Base-by-base conservation (phyloP, 1,140 invertebrate genomes). In the Latrodectus geometricus region DNA sequence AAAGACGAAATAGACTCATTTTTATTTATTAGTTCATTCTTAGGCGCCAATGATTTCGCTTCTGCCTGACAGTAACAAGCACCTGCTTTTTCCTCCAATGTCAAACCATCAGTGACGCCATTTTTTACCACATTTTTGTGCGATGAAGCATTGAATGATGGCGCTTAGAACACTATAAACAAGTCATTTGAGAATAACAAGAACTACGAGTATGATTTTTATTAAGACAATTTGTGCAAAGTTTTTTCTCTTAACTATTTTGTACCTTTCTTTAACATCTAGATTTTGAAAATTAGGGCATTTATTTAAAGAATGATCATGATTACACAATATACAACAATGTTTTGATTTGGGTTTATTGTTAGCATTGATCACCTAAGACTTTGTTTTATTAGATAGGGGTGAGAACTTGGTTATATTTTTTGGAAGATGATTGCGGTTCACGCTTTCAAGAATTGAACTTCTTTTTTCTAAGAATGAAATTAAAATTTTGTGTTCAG, bases 211-310 rank as follows among this genome's bases (percentile, higher is more conserved):
- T n/a, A n/a, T n/a, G n/a, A n/a, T n/a, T n/a, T n/a, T n/a, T n/a
- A n/a, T n/a, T n/a, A n/a, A n/a, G n/a, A n/a, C n/a, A n/a, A n/a
- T n/a, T n/a, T n/a, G n/a, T n/a, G n/a, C n/a, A n/a, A n/a, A n/a
- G n/a, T n/a, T n/a, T 69, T 9, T 69, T 69, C n/a, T 69, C 9
- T 69, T 69, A 9, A n/a, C n/a, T n/a, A 69, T n/a, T 9, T 69
- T 17, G n/a, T 69, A 69, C n/a, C 66, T 69, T 69, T 69, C 66
- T 21, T 8, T 9, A n/a, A 69, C 66, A 69, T 69, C n/a, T 17
- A 69, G 8, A 9, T 9, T 11, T 9, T 11, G 66, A 69, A 69
- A 69, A 8, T 69, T 21, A 8, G 66, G n/a, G n/a, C 66, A 69
- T 69, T 69, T 69, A 69, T 69, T 69, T 21, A n/a, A n/a, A n/a